Evolutionary conservation across 64 coral and sea anemone genomes (phyloP).

Genomic region (Astreopora myriophthalma): DNA sequence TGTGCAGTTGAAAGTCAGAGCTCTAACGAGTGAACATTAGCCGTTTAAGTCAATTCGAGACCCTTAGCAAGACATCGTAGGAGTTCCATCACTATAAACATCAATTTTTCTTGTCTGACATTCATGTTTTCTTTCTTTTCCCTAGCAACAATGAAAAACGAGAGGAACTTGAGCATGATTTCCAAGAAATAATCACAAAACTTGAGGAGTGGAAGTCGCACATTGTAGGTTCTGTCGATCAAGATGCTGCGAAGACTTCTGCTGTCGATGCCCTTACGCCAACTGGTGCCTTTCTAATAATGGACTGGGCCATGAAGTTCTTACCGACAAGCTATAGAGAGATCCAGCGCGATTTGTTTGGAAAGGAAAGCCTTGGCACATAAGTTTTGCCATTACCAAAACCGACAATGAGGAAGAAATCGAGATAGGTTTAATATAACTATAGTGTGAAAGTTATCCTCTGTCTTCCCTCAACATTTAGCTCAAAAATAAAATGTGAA

Average conservation of each 20-base stretch:
- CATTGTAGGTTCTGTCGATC: slow-evolving; percentile 1
- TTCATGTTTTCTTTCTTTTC: not conserved
- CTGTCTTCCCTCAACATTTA: not conserved
- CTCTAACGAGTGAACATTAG: not conserved
- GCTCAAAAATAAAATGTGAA: not conserved
- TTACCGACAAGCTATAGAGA: slow-evolving; percentile 12
- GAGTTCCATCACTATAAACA: not conserved
- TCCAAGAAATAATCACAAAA: not conserved
- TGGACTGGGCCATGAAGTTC: slow-evolving; percentile 41
- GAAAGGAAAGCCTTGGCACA: slow-evolving; percentile 16
- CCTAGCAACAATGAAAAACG: not conserved
- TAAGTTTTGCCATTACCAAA: not conserved
- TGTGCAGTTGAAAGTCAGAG: not conserved
- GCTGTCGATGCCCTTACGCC: not conserved
- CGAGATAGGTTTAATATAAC: not conserved
- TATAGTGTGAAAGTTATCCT: too few species aligned
- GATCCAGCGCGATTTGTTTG: slow-evolving; percentile 17
- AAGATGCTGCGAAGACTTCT: slow-evolving; percentile 16
- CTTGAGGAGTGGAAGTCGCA: not conserved
- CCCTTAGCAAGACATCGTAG: not conserved
- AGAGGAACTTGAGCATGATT: slow-evolving; percentile 18
- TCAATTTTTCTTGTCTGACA: not conserved
- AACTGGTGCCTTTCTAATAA: not conserved
- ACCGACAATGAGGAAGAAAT: not conserved
- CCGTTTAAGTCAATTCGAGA: not conserved